These are phyloP conservation scores for Tachysurus vachellii DNA, from an alignment of 2,113 vertebrate genomes.

Conservation along the genomic window DNA sequence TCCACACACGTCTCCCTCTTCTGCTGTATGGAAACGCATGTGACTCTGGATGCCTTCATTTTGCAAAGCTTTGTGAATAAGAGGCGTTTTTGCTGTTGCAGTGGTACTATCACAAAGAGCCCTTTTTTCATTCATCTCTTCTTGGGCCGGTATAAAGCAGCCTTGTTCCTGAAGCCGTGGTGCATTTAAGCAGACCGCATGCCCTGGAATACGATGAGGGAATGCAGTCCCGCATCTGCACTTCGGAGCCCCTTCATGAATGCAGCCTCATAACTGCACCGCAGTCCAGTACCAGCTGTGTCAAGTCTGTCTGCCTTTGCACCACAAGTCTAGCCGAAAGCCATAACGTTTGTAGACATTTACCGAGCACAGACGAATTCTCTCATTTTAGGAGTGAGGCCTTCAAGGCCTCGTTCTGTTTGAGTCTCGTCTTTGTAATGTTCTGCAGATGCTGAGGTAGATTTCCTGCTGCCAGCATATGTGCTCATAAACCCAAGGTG, in stretches of 20 bases:
- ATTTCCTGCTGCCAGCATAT: conserved; percentile 25
- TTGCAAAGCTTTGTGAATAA: neutral
- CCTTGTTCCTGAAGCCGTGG: conserved; percentile 13
- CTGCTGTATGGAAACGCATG: neutral
- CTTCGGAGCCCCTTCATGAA: conserved; percentile 30
- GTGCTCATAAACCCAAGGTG: conserved; percentile 26
- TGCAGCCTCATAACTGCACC: conserved; percentile 36
- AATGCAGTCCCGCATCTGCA: conserved; percentile 42
- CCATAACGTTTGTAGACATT: conserved; percentile 48
- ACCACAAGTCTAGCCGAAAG: conserved; percentile 44
- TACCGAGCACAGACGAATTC: conserved; percentile 37
- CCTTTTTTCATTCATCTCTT: conserved; percentile 6
- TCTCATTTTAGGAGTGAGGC: conserved; percentile 18
- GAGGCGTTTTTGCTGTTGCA: neutral
- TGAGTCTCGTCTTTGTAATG: conserved; percentile 29
- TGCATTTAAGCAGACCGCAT: conserved; percentile 5
- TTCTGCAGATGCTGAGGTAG: conserved; percentile 37
- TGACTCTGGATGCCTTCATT: neutral
- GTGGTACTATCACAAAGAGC: neutral
- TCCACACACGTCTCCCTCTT: neutral
- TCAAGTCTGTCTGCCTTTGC: conserved; percentile 51
- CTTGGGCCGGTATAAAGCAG: conserved; percentile 5
- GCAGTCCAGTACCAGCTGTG: conserved; percentile 50
- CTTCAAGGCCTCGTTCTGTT: conserved; percentile 31
- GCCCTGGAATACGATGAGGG: conserved; percentile 15